These are phyloP conservation scores for Marmota monax DNA, from an alignment of 2,113 vertebrate genomes.

Conservation along the genomic window DNA sequence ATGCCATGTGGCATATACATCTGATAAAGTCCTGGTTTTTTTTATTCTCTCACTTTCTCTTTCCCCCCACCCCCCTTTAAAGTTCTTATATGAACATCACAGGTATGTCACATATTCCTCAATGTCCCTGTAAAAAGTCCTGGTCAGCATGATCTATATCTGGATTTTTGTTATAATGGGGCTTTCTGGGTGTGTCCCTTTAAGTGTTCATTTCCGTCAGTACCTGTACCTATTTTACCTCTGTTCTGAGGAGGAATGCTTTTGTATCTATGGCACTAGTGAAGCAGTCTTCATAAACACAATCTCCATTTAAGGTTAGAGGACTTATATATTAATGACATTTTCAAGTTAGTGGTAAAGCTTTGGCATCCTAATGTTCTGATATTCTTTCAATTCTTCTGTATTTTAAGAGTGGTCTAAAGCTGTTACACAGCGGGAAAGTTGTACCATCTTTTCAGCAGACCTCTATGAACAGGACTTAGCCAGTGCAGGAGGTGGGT, in stretches of 20 bases:
- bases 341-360: background rate
- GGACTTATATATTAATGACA: background rate
- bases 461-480: background rate
- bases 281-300: background rate
- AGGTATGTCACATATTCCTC: background rate
- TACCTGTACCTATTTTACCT: conserved; percentile 8
- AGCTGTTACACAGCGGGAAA: background rate
- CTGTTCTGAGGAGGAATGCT: conserved; percentile 2
- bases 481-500: background rate
- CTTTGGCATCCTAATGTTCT: background rate
- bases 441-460: background rate
- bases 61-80: background rate
- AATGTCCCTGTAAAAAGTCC: background rate
- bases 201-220: conserved; percentile 4
- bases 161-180: conserved; percentile 27
- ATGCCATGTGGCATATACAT: background rate
- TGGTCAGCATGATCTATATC: background rate
- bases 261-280: background rate
- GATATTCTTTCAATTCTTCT: background rate
- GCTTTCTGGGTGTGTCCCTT: background rate
- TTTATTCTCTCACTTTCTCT: background rate
- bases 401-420: conserved; percentile 10
- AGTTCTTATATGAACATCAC: background rate
- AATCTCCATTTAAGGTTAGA: background rate
- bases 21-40: background rate